Base-by-base conservation (phyloP, 1,140 invertebrate genomes). In the Drosophila mayri region DNA sequence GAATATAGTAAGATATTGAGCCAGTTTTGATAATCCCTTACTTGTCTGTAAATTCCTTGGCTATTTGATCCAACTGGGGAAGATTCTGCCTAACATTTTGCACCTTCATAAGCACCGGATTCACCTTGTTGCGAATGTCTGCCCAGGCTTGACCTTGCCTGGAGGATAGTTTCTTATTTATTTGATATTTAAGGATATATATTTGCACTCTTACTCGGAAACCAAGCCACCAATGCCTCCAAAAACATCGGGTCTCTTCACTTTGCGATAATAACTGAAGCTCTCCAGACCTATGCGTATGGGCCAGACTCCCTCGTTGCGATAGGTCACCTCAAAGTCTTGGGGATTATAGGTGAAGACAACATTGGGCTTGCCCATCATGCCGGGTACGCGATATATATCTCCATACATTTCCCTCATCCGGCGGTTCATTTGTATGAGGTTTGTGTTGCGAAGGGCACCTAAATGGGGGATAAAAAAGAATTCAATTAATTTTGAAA, bases 231-330 rank as follows among this genome's bases (percentile, higher is more conserved):
- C 88, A 11, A 80, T 65, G 30, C 84, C 90, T 8, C 74, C 63
- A 47, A 92, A 92, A 5, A 92, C 18, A 66, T 92, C 91, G 0
- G 81, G 81, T 30, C 91, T 60, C 11, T 81, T 62, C 0, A 79
- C 74, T 22, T 80, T 81, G 3, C 91, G 86, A 70, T 91, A 92
- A 22, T 92, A 85, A 7, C 65, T 74, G 4, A 92, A 86, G 30
- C 73, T 91, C 37, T 91, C 79, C 6, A 92, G 58, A 2, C 86
- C 86, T 6, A 77, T 66, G 10, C 91, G 81, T 40, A 81, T 77
- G 16, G 92, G 92, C 92, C 92, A 93, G 25, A 86, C 9, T 18
- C 92, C 92, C 18, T 92, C 91, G 43, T 87, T 81, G 35, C 91
- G 79, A 35, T 90, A 91, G 38, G 90, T 84, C 22, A 62, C 9